Evolutionary conservation across 2,113 vertebrate genomes (phyloP), one percentile per base, ranked within the genome.

Genomic region (Pedionomus torquatus): DNA sequence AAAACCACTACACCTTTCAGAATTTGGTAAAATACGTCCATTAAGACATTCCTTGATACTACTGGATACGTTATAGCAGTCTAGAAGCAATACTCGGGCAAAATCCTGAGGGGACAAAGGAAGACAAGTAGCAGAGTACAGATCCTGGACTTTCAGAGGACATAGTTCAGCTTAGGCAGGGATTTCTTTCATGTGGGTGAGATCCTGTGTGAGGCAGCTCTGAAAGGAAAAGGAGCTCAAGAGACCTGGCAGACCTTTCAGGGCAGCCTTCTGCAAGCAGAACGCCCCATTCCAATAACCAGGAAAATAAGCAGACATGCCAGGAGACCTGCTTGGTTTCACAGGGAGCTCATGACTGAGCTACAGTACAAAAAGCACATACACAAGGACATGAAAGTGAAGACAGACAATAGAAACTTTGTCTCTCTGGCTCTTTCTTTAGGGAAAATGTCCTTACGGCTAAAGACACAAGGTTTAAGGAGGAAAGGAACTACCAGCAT

Each of bases 21-120:
- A 88, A 94, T 95, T 83, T 72, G 55, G 87, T 77, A 93, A 97
- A 93, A 88, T 70, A 5, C 66, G 52, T 30, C 91, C 89, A 90
- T 91, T 82, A 95, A 95, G 39, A 93, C 48, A 82, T 72, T 78
- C 39, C 31, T 33, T 48, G 44, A 41, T 33, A 78, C 33, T 86
- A 86, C 85, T 76, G 91, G 66, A 58, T 89, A 52, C 11, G 13
- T 81, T 95, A 46, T 12, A 83, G 60, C 58, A 88, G n/a, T 44
- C 39, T 39, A 85, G 69, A 68, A 39, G 26, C 4, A 4, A 55
- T 24, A 58, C 1, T 58, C 44, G 10, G 0, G 46, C 37, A 81
- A 28, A 31, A 68, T 28, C 15, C 52, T 10, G 48, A 37, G 24
- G 16, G 28, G 23, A 78, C 64, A 68, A 41, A 41, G 51, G 28